Evolutionary conservation across 2,113 vertebrate species (phyloP).

Genomic region (Rhinolophus sinicus): DNA sequence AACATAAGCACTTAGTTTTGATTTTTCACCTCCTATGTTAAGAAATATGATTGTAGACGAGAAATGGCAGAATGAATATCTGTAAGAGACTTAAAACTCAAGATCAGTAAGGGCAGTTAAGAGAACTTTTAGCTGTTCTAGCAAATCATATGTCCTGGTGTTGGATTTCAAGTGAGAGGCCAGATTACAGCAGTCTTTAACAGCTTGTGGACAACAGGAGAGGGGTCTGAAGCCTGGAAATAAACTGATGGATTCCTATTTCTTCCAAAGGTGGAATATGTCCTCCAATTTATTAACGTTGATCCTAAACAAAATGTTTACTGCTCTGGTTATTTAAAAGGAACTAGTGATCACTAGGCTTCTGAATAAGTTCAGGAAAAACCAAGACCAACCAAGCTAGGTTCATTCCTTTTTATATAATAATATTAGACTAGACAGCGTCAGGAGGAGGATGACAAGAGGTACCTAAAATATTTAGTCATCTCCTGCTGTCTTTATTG

Average conservation of each 20-base stretch:
- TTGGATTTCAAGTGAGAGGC: not conserved
- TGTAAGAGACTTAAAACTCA: not conserved
- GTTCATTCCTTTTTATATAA: not conserved
- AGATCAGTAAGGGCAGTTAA: not conserved
- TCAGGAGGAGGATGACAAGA: not conserved
- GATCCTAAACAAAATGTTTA: slow-evolving; percentile 10
- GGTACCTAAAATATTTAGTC: not conserved
- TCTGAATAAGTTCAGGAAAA: not conserved
- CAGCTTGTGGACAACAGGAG: not conserved
- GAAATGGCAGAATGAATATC: not conserved
- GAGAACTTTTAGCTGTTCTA: not conserved
- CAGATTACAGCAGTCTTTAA: not conserved
- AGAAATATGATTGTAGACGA: not conserved
- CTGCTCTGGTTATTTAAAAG: not conserved
- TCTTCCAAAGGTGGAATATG: not conserved
- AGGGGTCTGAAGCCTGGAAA: not conserved
- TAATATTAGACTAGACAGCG: not conserved
- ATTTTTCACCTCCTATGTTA: not conserved
- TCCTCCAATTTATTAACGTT: not conserved
- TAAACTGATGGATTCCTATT: not conserved
- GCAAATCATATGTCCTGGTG: not conserved
- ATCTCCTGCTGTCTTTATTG: not conserved
- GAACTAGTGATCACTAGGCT: not conserved
- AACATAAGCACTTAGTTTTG: not conserved
- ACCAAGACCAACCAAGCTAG: not conserved